phyloP scores from a whole-genome alignment of 2,113 vertebrate genomes.

The Microtus montanus region DNA sequence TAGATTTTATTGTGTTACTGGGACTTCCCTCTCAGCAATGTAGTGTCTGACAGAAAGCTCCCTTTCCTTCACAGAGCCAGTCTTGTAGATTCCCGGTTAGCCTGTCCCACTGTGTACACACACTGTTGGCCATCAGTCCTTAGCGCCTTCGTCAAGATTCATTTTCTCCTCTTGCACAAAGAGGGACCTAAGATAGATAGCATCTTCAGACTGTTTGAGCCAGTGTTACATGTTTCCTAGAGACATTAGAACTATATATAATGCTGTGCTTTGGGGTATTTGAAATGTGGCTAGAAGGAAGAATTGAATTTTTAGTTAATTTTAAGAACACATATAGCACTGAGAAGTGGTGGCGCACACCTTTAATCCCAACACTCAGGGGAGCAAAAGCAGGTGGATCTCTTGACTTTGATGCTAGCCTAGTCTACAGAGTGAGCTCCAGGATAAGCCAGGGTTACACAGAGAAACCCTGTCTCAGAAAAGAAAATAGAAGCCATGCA shows the following conservation, averaged over 20 bases:
- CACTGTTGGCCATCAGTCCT: not conserved
- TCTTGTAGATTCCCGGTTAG: not conserved
- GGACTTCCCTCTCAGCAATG: not conserved
- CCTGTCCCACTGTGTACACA: too few species aligned
- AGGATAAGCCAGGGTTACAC: not conserved
- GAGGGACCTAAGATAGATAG: not conserved
- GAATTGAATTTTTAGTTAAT: slow-evolving; percentile 41
- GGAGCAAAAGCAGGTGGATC: not conserved
- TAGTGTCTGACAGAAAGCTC: not conserved
- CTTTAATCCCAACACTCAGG: not conserved
- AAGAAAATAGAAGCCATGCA: not conserved
- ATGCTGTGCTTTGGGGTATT: slow-evolving; percentile 32
- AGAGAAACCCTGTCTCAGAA: not conserved
- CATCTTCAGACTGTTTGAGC: slow-evolving; percentile 32
- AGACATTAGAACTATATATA: slow-evolving; percentile 16
- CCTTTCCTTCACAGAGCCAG: not conserved
- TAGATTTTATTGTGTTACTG: not conserved
- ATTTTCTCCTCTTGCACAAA: not conserved
- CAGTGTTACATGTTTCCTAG: slow-evolving; percentile 27
- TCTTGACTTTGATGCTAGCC: not conserved
- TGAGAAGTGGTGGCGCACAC: not conserved
- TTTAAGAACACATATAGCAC: not conserved
- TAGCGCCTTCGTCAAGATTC: not conserved
- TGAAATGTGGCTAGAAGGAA: not conserved
- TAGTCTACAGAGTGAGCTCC: not conserved